Evolutionary conservation across 2,113 vertebrate species (phyloP), one percentile per base, ranked within the genome.

Genomic region (Ophthalmolycus amberensis): DNA sequence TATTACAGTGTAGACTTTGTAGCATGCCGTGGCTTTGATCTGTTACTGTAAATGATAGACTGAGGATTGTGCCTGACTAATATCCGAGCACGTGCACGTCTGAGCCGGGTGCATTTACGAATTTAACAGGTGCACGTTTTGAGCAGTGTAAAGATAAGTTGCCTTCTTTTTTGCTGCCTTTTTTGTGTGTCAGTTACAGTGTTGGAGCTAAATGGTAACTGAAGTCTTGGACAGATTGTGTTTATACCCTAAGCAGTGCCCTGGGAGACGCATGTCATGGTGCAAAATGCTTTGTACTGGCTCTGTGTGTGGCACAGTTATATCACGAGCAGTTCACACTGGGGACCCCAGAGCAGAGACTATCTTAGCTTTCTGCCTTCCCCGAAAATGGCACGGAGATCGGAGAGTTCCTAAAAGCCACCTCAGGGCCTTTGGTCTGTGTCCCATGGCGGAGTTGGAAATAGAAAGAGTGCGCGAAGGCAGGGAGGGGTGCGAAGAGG

Each of bases 271-370:
- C 84, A 89, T 89, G 90, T 90, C 84, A 85, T 84, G 89, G 88
- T 90, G 85, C 87, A 90, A 81, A 48, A 86, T 66, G 83, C 86
- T 88, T 88, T 91, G 87, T 90, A 77, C 81, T 70, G 70, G 78
- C 90, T 86, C 76, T 34, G 83, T 93, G 89, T 92, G 92, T 92
- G 92, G 87, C 87, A 87, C 81, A 82, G 87, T 92, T 90, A 90
- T 90, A 92, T 93, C 91, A 79, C 79, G 84, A 83, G 85, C 89
- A 80, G 76, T 90, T 75, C 87, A 73, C 87, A 90, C 88, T 37
- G 73, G 86, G 88, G 87, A 92, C 78, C 86, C 60, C 69, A 32
- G 66, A 85, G 76, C 18, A 76, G 66, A 82, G 77, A 63, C 73
- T 2, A 63, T 22, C 84, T 75, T 65, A 60, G 63, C 83, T 71